A percentile compares a stretch with the other conserved stretches of the same genome.
These are phyloP conservation scores for Cheilosia vulpina DNA, from an alignment of 2,888 invertebrate genomes.

Conservation along the genomic window DNA sequence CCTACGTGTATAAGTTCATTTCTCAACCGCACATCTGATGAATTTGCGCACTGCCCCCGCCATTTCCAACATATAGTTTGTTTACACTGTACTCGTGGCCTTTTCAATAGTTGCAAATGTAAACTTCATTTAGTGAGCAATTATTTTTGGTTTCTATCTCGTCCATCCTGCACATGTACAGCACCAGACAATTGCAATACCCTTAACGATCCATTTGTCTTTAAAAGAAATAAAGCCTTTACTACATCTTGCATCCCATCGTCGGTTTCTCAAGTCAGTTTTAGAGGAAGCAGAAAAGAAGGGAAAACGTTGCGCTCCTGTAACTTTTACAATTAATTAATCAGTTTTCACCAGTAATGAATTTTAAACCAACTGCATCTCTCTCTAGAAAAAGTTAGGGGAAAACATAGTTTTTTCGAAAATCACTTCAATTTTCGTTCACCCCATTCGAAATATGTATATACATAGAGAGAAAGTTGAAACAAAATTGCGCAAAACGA, in stretches of 20 bases:
- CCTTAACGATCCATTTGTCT: constrained; percentile 26
- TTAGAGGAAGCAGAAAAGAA: neutral
- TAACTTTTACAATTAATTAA: constrained; percentile 65
- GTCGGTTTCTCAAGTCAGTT: constrained; percentile 1
- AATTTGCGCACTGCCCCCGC: constrained; percentile 1
- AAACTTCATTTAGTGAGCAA: constrained; percentile 55
- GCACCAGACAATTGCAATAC: neutral
- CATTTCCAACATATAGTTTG: constrained; percentile 2
- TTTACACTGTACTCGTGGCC: constrained; percentile 16
- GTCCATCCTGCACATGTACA: constrained; percentile 11
- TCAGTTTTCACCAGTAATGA: constrained; percentile 58
- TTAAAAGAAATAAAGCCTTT: neutral
- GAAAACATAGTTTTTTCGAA: neutral
- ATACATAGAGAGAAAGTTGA: neutral
- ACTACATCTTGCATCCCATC: constrained; percentile 9
- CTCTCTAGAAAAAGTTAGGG: neutral
- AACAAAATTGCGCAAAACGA: neutral
- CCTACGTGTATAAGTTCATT: neutral
- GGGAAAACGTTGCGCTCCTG: neutral
- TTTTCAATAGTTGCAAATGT: constrained; percentile 43
- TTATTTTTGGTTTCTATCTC: constrained; percentile 35
- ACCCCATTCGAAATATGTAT: neutral
- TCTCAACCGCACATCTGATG: constrained; percentile 1
- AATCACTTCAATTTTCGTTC: neutral
- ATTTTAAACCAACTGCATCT: constrained; percentile 57